Evolutionary conservation across 2,113 vertebrate genomes (phyloP).

Genomic region (Hypocryptadius cinnamomeus): DNA sequence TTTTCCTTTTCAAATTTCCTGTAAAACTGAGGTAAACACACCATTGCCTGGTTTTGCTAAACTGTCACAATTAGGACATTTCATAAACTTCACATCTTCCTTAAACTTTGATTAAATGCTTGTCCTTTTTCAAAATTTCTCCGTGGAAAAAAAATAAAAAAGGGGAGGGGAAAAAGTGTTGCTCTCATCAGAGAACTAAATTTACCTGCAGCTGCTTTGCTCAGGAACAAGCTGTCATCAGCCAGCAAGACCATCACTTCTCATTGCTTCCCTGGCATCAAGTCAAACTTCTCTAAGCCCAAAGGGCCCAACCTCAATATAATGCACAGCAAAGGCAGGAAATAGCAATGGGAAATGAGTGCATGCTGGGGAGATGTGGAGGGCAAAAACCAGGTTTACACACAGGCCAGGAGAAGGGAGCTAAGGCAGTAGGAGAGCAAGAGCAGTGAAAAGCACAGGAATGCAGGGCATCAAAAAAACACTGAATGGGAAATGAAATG

Average conservation of each 20-base stretch:
- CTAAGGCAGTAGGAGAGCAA: not conserved
- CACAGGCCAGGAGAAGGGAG: not conserved
- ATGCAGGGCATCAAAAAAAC: not conserved
- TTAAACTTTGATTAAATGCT: not conserved
- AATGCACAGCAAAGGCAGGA: not conserved
- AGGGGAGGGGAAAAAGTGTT: accelerated
- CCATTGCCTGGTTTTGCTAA: not conserved
- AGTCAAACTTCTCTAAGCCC: not conserved
- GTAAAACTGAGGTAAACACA: not conserved
- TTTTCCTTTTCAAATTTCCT: not conserved
- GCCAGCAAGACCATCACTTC: not conserved
- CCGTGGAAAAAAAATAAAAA: no score
- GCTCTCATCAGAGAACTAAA: not conserved
- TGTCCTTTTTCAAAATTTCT: not conserved
- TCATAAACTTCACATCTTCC: not conserved
- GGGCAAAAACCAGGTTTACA: not conserved
- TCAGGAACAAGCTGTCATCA: slow-evolving; percentile 10
- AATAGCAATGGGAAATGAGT: not conserved
- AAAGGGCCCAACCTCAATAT: not conserved
- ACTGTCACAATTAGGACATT: not conserved
- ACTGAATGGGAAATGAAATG: not conserved
- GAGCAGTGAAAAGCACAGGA: not conserved
- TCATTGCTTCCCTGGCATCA: slow-evolving; percentile 14
- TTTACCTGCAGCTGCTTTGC: slow-evolving; percentile 1
- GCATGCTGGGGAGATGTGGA: not conserved